A percentile compares a stretch with the other conserved stretches of the same genome.
Evolutionary conservation across 2,888 invertebrate species (phyloP).

Genomic region (Campopleginae sp.): DNA sequence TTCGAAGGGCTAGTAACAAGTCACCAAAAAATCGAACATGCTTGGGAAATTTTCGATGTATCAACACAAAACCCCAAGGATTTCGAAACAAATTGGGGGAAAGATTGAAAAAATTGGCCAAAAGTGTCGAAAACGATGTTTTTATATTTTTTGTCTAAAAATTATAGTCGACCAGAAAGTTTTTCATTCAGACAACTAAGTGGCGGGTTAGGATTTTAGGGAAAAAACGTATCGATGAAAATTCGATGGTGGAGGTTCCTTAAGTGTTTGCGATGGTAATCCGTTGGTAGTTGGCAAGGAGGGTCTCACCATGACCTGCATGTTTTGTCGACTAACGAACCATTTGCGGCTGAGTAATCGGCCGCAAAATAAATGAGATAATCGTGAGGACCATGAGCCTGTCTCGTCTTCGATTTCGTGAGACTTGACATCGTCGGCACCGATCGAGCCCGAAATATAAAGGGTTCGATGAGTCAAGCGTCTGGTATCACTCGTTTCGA

Average conservation of each 20-base stretch:
- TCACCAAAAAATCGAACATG: background rate
- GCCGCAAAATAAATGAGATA: conserved; percentile 71
- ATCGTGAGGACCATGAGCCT: conserved; percentile 70
- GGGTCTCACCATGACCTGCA: conserved; percentile 67
- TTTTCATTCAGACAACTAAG: too few relatives aligned
- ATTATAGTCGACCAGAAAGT: background rate
- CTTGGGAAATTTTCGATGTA: background rate
- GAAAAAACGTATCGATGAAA: background rate
- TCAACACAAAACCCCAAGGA: background rate
- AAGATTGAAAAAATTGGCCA: background rate
- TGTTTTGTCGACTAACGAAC: conserved; percentile 66
- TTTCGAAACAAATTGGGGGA: background rate
- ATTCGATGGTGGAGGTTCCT: background rate
- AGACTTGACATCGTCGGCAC: conserved; percentile 45
- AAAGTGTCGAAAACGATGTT: background rate
- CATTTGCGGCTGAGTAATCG: conserved; percentile 69
- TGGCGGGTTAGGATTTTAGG: background rate
- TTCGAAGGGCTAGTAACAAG: too few relatives aligned
- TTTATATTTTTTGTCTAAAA: background rate
- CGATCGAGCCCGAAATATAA: conserved; percentile 71
- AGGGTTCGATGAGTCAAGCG: conserved; percentile 73
- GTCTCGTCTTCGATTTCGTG: conserved; percentile 52
- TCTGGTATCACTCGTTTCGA: conserved; percentile 71
- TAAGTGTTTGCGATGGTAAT: conserved; percentile 1
- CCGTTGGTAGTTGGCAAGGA: conserved; percentile 46